Percentiles rank a stretch among this genome's conserved stretches.
Evolutionary conservation across 2,113 vertebrate genomes (phyloP).

Genomic region (cattle (Bos taurus)): DNA sequence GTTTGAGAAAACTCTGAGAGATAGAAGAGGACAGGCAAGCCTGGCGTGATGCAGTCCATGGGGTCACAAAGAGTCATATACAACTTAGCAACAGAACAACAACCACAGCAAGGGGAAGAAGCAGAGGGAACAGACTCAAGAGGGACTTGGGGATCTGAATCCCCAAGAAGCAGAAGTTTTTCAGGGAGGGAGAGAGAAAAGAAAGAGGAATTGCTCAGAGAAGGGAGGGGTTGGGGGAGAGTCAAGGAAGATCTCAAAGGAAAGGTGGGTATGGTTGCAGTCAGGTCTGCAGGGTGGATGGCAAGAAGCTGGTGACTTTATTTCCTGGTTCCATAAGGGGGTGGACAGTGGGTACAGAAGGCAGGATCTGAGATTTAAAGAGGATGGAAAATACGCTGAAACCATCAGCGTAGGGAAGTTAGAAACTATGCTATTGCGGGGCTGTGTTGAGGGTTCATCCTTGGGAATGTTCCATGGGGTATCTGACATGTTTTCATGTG

Average conservation of each 20-base stretch:
- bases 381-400: neutral
- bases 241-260: too few relatives aligned
- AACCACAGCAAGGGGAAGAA: neutral
- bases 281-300: neutral
- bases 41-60: neutral
- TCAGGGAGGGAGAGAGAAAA: rapidly evolving
- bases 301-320: neutral
- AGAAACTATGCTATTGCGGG: rapidly evolving
- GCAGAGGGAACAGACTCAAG: neutral
- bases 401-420: neutral
- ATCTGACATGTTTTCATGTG: neutral
- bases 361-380: neutral
- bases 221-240: neutral
- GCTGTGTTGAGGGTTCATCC: rapidly evolving
- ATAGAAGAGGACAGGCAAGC: neutral
- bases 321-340: neutral
- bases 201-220: rapidly evolving
- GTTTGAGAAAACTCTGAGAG: neutral
- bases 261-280: neutral
- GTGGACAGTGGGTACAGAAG: too few relatives aligned
- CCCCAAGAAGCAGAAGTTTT: neutral
- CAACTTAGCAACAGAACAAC: neutral
- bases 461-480: neutral
- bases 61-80: neutral
- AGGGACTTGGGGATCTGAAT: neutral